Evolutionary conservation across 2,113 vertebrate species (phyloP).

Genomic region (Passer domesticus): DNA sequence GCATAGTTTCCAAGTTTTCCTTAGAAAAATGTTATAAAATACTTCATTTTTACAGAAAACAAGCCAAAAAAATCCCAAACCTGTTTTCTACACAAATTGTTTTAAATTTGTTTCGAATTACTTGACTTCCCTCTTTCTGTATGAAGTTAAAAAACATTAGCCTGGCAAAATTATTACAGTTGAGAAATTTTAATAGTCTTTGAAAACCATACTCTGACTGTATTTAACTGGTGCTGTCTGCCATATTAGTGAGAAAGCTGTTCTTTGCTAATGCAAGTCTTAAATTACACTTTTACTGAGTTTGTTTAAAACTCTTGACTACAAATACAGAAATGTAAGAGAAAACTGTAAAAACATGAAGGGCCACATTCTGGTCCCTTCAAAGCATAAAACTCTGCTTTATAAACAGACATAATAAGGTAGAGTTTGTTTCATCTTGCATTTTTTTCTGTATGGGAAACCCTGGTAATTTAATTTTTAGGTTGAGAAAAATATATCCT

Average conservation of each 20-base stretch:
- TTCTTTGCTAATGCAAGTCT: neutral
- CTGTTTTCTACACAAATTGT: neutral
- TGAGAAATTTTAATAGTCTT: neutral
- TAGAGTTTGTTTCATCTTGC: neutral
- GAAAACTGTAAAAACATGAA: neutral
- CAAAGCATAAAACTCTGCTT: neutral
- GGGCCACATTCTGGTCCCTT: neutral
- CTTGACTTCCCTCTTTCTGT: neutral
- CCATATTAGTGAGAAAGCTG: neutral
- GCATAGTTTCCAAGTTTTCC: neutral
- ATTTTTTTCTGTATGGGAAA: neutral
- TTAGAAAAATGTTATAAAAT: neutral
- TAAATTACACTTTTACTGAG: neutral
- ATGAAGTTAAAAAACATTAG: neutral
- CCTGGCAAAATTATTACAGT: neutral
- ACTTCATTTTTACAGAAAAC: neutral
- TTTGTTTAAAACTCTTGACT: conserved; percentile 2
- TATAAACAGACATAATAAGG: neutral
- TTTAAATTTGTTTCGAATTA: neutral
- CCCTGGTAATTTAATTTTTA: neutral
- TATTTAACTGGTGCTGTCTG: neutral
- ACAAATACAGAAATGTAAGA: neutral
- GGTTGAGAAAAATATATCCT: neutral
- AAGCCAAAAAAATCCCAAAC: neutral
- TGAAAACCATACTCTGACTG: neutral